A percentile compares a stretch with the other conserved stretches of the same genome.
Evolutionary conservation across 92 coral and sea anemone genomes (phyloP).

Genomic region (Meandrina meandrites): DNA sequence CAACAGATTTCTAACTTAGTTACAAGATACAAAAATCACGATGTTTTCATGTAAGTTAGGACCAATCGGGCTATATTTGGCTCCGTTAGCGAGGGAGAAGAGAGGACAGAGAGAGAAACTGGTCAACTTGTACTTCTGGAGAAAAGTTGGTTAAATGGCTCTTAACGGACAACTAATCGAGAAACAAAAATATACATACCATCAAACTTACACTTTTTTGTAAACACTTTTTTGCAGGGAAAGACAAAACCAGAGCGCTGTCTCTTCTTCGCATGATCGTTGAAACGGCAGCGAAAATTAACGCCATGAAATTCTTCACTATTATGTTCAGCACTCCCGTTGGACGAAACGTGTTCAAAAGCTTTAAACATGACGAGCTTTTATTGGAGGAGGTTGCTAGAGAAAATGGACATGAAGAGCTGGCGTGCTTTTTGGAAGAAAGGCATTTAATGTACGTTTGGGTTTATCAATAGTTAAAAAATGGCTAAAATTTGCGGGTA

Average conservation of each 20-base stretch:
- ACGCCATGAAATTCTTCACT: constrained; percentile 24
- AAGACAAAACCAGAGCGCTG: neutral
- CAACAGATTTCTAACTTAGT: too few relatives aligned
- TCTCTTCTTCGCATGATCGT: constrained; percentile 19
- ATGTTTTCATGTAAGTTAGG: too few relatives aligned
- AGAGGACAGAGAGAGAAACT: too few relatives aligned
- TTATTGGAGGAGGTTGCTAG: constrained; percentile 32
- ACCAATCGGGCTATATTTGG: too few relatives aligned
- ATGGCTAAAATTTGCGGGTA: too few relatives aligned
- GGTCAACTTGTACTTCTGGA: too few relatives aligned
- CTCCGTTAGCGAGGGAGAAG: too few relatives aligned
- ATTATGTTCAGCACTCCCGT: constrained; percentile 23
- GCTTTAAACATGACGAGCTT: neutral
- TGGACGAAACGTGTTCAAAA: constrained; percentile 14
- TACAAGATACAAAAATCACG: too few relatives aligned
- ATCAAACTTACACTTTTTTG: too few relatives aligned
- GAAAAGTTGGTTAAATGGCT: too few relatives aligned
- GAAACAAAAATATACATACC: too few relatives aligned
- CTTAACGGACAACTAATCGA: too few relatives aligned
- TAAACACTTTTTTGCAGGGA: neutral
- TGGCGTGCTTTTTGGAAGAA: constrained; percentile 26
- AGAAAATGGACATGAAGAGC: constrained; percentile 16
- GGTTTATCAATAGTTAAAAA: neutral
- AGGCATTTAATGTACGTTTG: constrained; percentile 15
- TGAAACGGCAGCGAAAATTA: constrained; percentile 25